phyloP scores from a whole-genome alignment of 2,888 invertebrate species.

The Oligia strigilis region DNA sequence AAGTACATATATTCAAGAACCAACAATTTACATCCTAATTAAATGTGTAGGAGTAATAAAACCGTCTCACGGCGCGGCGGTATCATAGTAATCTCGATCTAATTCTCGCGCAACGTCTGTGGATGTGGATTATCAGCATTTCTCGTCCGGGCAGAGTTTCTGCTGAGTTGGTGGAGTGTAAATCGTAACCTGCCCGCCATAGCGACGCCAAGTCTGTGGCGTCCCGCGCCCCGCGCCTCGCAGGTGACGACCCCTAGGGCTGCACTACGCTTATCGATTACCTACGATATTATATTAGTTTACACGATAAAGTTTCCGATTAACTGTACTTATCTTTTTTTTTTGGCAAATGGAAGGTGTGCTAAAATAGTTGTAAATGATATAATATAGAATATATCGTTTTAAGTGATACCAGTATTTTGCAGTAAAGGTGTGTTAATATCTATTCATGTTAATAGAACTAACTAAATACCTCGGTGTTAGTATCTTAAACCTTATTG shows the following conservation, averaged over 20 bases:
- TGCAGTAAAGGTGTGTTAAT: not conserved
- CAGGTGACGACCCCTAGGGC: conserved; percentile 87
- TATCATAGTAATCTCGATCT: conserved; percentile 86
- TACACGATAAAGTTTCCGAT: not conserved
- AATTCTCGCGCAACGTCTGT: conserved; percentile 86
- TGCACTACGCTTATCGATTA: conserved; percentile 58
- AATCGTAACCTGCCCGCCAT: conserved; percentile 91
- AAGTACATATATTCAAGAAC: conserved; percentile 47
- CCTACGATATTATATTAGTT: not conserved
- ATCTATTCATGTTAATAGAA: not conserved
- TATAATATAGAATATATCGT: no score
- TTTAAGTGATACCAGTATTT: not conserved
- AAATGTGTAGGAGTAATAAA: conserved; percentile 80
- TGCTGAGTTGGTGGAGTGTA: conserved; percentile 90
- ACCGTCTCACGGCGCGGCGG: conserved; percentile 75
- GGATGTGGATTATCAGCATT: conserved; percentile 89
- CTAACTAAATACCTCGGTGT: no score
- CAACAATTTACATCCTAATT: conserved; percentile 78
- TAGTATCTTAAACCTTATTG: conserved; percentile 13
- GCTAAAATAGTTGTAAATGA: not conserved
- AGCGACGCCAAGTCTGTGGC: conserved; percentile 85
- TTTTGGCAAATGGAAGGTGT: not conserved
- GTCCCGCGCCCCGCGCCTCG: conserved; percentile 77
- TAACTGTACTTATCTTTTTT: not conserved
- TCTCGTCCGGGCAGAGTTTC: conserved; percentile 86